A percentile compares a stretch with the other conserved stretches of the same genome.
phyloP scores from a whole-genome alignment of 1,140 invertebrate genomes.

The Drosophila gunungcola region DNA sequence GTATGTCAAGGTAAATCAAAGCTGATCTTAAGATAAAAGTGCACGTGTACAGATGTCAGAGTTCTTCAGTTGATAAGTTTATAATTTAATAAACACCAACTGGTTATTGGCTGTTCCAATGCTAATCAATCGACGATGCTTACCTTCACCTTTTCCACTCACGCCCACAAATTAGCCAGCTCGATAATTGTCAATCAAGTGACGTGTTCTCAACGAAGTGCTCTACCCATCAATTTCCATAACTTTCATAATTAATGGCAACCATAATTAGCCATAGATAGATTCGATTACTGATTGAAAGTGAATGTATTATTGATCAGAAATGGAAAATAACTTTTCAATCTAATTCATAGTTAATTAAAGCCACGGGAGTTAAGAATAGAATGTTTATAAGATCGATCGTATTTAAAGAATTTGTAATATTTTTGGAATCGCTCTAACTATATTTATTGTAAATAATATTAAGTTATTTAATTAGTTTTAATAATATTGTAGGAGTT shows the following conservation, averaged over 20 bases:
- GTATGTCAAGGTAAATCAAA: constrained; percentile 11
- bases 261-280: constrained; percentile 28
- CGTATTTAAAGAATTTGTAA: no score
- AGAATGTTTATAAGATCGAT: not conserved
- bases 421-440: no score
- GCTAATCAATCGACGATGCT: constrained; percentile 30
- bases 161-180: constrained; percentile 48
- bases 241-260: constrained; percentile 22
- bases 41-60: constrained; percentile 27
- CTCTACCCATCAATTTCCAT: constrained; percentile 42
- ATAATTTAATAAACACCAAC: constrained; percentile 18
- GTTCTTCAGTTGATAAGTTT: constrained; percentile 23
- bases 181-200: constrained; percentile 41
- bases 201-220: constrained; percentile 9
- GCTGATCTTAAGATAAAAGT: not conserved
- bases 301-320: constrained; percentile 12
- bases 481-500: no score
- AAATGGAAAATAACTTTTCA: no score
- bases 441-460: no score
- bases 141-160: constrained; percentile 47
- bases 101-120: constrained; percentile 19
- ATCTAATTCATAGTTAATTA: not conserved
- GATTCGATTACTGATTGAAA: constrained; percentile 14
- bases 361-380: not conserved
- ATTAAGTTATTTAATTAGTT: no score